phyloP scores from a whole-genome alignment of 2,797 vertebrate genomes.

The Fistularia tabacaria region DNA sequence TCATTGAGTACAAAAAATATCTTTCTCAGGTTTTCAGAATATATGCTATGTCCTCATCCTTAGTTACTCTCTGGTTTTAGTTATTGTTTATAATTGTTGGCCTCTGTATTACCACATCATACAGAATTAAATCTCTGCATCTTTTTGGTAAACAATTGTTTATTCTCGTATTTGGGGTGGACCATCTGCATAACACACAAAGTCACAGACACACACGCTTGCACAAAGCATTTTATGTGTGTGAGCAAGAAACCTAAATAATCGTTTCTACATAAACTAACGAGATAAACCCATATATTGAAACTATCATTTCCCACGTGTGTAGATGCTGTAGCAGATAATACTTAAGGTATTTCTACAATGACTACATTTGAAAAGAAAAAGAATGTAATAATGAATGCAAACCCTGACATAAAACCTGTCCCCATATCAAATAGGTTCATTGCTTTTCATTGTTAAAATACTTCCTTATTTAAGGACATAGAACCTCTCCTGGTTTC shows the following conservation, averaged over 20 bases:
- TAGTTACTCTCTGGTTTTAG: slow-evolving; percentile 11
- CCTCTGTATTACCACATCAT: slow-evolving; percentile 19
- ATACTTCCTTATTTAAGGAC: slow-evolving; percentile 21
- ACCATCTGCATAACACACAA: slow-evolving; percentile 15
- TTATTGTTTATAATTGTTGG: slow-evolving; percentile 24
- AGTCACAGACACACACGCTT: slow-evolving; percentile 18
- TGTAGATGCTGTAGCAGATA: no score
- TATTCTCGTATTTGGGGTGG: slow-evolving; percentile 22
- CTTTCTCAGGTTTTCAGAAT: slow-evolving; percentile 42
- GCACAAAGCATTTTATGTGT: neutral
- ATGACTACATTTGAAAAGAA: no score
- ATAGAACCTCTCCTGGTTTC: slow-evolving; percentile 16
- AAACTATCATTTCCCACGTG: no score
- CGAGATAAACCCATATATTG: no score
- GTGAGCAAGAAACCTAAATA: no score
- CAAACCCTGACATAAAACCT: no score
- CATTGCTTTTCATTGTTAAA: slow-evolving; percentile 10
- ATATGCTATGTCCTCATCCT: slow-evolving; percentile 17
- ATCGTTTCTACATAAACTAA: no score
- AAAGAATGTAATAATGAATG: no score
- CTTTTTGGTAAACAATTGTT: slow-evolving; percentile 4
- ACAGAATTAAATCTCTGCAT: slow-evolving; percentile 17
- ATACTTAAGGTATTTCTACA: no score
- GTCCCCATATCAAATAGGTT: no score
- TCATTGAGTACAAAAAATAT: slow-evolving; percentile 30